Percentiles rank a stretch among this genome's conserved stretches.
Conservation (phyloP, 2,113 vertebrate genomes). For the Perca schrenkii region DNA sequence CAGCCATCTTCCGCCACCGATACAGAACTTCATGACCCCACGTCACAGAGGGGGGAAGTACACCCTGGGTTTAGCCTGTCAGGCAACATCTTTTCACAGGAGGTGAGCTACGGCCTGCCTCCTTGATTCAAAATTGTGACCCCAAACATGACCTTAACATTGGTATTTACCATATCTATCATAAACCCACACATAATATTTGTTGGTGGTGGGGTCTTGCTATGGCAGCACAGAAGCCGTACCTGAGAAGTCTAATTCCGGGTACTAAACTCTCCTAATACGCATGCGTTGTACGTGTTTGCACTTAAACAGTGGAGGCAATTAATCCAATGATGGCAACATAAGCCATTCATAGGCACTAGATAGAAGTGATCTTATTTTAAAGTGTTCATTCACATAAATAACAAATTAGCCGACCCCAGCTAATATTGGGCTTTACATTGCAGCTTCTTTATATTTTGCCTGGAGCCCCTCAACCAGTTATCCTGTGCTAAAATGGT, state of each 20-base stretch:
- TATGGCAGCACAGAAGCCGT: no score
- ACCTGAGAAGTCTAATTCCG: neutral
- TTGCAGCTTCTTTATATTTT: neutral
- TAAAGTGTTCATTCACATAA: neutral
- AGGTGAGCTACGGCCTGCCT: accelerated
- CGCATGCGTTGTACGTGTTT: constrained; percentile 20
- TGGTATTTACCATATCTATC: accelerated
- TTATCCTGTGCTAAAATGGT: neutral
- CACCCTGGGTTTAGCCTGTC: constrained; percentile 35
- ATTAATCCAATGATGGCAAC: no score
- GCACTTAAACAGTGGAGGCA: neutral
- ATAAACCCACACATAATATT: neutral
- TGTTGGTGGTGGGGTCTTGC: accelerated
- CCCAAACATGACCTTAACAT: accelerated
- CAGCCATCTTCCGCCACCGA: constrained; percentile 74
- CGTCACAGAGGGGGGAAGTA: neutral
- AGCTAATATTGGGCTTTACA: no score
- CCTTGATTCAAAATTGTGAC: neutral
- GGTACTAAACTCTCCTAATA: accelerated
- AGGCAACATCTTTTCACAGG: constrained; percentile 18
- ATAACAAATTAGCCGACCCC: neutral
- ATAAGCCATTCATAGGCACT: neutral
- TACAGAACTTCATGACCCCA: neutral
- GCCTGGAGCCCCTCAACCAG: neutral
- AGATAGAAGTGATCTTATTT: neutral